Conservation (phyloP, 1,140 invertebrate genomes). For the Drosophila aff. region DNA sequence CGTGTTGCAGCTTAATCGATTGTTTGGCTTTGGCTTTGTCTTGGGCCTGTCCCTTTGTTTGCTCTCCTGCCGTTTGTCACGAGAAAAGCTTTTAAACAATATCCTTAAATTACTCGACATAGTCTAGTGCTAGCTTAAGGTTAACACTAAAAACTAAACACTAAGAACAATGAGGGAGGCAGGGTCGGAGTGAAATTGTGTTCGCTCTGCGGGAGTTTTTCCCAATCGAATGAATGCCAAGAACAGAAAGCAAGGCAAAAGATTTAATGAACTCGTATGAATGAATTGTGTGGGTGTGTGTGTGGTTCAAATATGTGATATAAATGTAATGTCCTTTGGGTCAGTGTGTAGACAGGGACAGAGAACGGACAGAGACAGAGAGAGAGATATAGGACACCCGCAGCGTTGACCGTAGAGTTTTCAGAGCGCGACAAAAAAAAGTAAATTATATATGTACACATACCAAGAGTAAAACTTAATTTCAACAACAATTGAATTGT, state of each 20-base stretch:
- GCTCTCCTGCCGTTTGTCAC: slow-evolving; percentile 14
- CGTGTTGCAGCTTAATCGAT: slow-evolving; percentile 60
- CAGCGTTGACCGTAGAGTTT: slow-evolving; percentile 39
- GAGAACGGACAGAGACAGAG: slow-evolving; percentile 9
- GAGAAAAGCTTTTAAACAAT: slow-evolving; percentile 47
- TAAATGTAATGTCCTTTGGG: slow-evolving; percentile 19
- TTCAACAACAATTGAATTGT: slow-evolving; percentile 29
- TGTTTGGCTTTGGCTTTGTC: slow-evolving; percentile 54
- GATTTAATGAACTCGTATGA: slow-evolving; percentile 39
- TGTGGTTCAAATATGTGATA: slow-evolving; percentile 10
- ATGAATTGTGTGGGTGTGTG: slow-evolving; percentile 14
- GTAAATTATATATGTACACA: slow-evolving; percentile 24
- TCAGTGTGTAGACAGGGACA: slow-evolving; percentile 8
- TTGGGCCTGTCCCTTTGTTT: slow-evolving; percentile 36
- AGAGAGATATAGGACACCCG: slow-evolving; percentile 15
- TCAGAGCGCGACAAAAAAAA: slow-evolving; percentile 42
- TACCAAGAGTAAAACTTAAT: slow-evolving; percentile 37
- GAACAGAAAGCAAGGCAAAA: slow-evolving; percentile 33
- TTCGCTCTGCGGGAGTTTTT: slow-evolving; percentile 41
- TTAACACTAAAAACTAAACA: slow-evolving; percentile 30
- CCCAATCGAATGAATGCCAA: slow-evolving; percentile 42
- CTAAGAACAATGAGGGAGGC: slow-evolving; percentile 1
- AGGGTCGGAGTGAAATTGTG: background rate
- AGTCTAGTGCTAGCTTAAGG: slow-evolving; percentile 30
- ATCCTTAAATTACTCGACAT: slow-evolving; percentile 43